A percentile compares a stretch with the other conserved stretches of the same genome.
phyloP scores from a whole-genome alignment of 2,797 vertebrate species.

The Enteromius paludinosus region DNA sequence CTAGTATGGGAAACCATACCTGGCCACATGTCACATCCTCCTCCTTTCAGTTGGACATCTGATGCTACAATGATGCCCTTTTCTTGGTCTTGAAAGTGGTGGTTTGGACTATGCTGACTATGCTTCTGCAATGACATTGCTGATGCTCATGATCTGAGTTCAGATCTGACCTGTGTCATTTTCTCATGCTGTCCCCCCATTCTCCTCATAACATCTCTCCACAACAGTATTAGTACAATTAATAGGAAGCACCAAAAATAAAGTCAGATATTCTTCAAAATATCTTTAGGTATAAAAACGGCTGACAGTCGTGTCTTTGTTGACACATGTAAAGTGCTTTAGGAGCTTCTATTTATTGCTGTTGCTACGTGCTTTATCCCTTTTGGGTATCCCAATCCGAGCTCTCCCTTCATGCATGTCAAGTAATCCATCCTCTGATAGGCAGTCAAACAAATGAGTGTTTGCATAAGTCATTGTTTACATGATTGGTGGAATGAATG shows the following conservation, averaged over 20 bases:
- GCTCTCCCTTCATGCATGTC: slow-evolving; percentile 44
- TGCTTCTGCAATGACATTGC: not conserved
- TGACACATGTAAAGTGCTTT: slow-evolving; percentile 28
- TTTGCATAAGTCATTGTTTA: slow-evolving; percentile 52
- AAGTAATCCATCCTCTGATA: slow-evolving; percentile 53
- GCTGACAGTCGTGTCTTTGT: not conserved
- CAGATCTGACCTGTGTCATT: not conserved
- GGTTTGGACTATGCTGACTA: not conserved
- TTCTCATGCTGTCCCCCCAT: not conserved
- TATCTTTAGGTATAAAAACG: not conserved
- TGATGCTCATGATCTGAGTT: not conserved
- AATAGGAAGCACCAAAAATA: not conserved
- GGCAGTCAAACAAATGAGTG: slow-evolving; percentile 43
- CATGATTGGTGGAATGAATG: slow-evolving; percentile 48
- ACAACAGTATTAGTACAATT: not conserved
- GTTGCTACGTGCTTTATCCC: slow-evolving; percentile 38
- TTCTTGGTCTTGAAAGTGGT: not conserved
- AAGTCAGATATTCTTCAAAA: not conserved
- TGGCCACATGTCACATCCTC: no score
- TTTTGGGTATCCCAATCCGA: not conserved
- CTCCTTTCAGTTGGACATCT: no score
- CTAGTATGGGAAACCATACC: no score
- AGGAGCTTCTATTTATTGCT: slow-evolving; percentile 32
- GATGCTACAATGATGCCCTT: not conserved
- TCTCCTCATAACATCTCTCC: not conserved